Conservation (phyloP, 2,797 vertebrate species). For the Synaphobranchus kaupii region DNA sequence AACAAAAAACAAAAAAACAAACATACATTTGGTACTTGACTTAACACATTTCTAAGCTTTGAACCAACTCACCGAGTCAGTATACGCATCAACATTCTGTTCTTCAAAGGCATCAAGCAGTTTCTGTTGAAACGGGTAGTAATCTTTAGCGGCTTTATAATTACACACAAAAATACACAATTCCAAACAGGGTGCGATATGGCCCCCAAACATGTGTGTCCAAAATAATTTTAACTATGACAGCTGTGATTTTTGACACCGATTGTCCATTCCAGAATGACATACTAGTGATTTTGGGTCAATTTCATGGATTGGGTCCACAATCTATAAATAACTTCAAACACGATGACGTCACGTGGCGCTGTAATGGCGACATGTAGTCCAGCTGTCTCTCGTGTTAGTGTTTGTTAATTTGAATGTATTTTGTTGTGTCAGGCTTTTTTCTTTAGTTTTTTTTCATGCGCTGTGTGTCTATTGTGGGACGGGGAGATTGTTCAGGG, state of each 20-base stretch:
- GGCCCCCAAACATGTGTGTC: background rate
- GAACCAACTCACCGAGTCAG: conserved; percentile 80
- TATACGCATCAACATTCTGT: conserved; percentile 87
- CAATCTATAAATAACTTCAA: background rate
- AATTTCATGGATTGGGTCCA: background rate
- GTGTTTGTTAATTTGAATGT: too few relatives aligned
- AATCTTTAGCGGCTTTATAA: background rate
- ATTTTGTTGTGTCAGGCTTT: too few relatives aligned
- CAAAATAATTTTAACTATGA: background rate
- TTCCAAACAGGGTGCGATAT: background rate
- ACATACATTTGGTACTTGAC: background rate
- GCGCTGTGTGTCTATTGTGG: too few relatives aligned
- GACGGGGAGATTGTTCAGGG: too few relatives aligned
- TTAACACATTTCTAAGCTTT: background rate
- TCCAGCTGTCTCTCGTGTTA: too few relatives aligned
- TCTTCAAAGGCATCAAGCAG: conserved; percentile 88
- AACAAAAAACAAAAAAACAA: background rate
- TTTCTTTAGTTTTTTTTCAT: too few relatives aligned
- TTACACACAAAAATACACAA: background rate
- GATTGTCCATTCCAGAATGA: background rate
- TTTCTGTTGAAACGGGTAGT: conserved; percentile 71
- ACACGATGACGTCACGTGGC: too few relatives aligned
- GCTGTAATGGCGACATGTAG: too few relatives aligned
- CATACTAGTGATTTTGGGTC: background rate
- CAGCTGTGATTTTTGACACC: background rate